phyloP scores from a whole-genome alignment of 2,797 vertebrate genomes.

The Gymnothorax javanicus region DNA sequence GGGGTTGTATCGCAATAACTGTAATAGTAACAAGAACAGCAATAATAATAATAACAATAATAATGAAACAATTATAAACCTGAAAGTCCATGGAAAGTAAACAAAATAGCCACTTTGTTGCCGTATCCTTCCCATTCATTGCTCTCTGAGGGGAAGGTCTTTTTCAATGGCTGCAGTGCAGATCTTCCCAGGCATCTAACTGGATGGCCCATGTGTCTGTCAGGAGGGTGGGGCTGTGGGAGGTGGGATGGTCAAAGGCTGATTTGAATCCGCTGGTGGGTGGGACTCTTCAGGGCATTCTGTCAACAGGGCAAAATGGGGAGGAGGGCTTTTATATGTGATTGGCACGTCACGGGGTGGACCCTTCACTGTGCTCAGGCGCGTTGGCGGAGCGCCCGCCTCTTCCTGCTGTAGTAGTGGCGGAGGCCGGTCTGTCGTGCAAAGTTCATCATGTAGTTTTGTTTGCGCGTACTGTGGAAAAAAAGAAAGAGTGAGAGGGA shows the following conservation, averaged over 20 bases:
- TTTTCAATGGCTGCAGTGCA: constrained; percentile 59
- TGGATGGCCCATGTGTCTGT: constrained; percentile 56
- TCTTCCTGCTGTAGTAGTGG: constrained; percentile 97
- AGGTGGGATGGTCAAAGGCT: constrained; percentile 61
- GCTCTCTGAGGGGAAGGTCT: constrained; percentile 60
- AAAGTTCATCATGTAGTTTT: constrained; percentile 99
- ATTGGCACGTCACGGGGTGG: constrained; percentile 63
- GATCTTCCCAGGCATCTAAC: constrained; percentile 50
- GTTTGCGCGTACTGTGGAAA: constrained; percentile 93
- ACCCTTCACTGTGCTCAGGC: constrained; percentile 71
- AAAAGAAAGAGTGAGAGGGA: constrained; percentile 44
- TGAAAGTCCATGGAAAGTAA: constrained; percentile 59
- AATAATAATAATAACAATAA: constrained; percentile 53
- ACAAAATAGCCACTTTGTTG: constrained; percentile 62
- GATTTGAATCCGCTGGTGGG: constrained; percentile 64
- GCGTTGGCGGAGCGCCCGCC: constrained; percentile 88
- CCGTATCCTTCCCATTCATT: constrained; percentile 61
- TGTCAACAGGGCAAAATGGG: constrained; percentile 59
- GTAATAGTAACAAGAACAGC: constrained; percentile 62
- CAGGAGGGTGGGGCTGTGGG: constrained; percentile 44
- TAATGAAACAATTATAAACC: constrained; percentile 70
- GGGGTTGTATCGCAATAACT: constrained; percentile 51
- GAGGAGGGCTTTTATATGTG: constrained; percentile 58
- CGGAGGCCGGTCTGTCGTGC: constrained; percentile 94
- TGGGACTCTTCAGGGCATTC: constrained; percentile 58